Base-by-base conservation (phyloP, 2,888 invertebrate species). In the Meliscaeva auricollis region DNA sequence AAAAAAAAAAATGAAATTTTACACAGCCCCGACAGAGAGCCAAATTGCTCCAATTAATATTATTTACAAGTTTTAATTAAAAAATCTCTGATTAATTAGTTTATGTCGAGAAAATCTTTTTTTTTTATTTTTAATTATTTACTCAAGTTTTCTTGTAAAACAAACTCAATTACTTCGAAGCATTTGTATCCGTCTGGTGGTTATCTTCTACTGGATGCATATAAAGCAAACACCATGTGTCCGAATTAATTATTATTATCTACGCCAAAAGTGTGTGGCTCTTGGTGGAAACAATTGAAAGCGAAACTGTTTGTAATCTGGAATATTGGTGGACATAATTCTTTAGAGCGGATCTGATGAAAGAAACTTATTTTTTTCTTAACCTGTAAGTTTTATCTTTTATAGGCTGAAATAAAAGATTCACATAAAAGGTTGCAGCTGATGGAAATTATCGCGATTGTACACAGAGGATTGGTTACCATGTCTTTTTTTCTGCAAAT, bases 61-160 rank as follows among this genome's bases (percentile, higher is more conserved):
- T 84, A 70, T 75, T 52, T 50, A 22, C 41, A 46, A 56, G 69
- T 69, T 74, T n/a, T 84, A 84, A 84, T 84, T 84, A 84, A 64
- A 79, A 60, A 73, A n/a, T 64, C 44, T 32, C 44, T 74, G 75
- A 79, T 79, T 79, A 84, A 79, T 79, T 74, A 64, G 70, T 70
- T 70, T 52, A 20, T 20, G 58, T 32, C 41, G 26, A 11, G 32
- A 44, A 54, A 52, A 50, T 22, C 46, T 35, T 60, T 78, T 73
- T 41, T 73, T 38, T 3, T 15, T 44, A 13, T 41, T 13, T 11
- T 41, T 41, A 1, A 0, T 41, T 11, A 4, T 41, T 11, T 13
- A 13, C 4, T 38, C 3, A 9, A 9, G 38, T 26, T 38, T 15
- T 64, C 22, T 22, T 60, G 32, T 22, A 46, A 26, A 48, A 69